Evolutionary conservation across 2,113 vertebrate genomes (phyloP).

Genomic region (Grammomys dolichurus): DNA sequence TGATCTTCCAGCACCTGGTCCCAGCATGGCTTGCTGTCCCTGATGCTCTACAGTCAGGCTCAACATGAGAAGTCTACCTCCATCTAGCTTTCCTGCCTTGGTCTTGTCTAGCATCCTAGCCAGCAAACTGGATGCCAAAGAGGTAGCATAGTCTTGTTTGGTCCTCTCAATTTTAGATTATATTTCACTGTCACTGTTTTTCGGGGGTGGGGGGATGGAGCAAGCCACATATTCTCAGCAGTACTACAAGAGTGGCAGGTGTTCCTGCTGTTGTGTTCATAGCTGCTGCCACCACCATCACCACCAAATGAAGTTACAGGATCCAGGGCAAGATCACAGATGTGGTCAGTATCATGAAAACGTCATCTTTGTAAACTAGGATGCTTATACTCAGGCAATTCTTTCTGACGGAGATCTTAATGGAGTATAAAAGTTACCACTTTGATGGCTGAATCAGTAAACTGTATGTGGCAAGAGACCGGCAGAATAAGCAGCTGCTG

Average conservation of each 20-base stretch:
- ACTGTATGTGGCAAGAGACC: constrained; percentile 52
- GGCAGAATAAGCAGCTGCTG: constrained; percentile 41
- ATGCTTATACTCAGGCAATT: constrained; percentile 4
- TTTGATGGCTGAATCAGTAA: constrained; percentile 57
- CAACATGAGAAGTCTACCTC: not conserved
- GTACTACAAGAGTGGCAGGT: not conserved
- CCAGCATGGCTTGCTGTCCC: constrained; percentile 31
- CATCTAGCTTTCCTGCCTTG: not conserved
- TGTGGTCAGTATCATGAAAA: constrained; percentile 13
- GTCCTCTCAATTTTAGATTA: constrained; percentile 34
- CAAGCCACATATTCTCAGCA: not conserved
- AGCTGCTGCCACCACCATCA: not conserved
- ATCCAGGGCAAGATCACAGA: not conserved
- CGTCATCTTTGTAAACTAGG: constrained; percentile 42
- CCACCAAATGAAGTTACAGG: not conserved
- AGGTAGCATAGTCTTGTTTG: not conserved
- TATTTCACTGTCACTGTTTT: not conserved
- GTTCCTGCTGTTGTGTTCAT: not conserved
- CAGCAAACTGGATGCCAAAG: constrained; percentile 8
- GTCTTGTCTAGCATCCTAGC: not conserved
- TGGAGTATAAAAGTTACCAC: constrained; percentile 17
- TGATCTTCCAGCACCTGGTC: constrained; percentile 56
- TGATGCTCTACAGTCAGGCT: not conserved
- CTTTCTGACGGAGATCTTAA: constrained; percentile 52
- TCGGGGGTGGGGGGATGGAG: not conserved